Conservation (phyloP, 2,113 vertebrate species). For the Semicossyphus pulcher region DNA sequence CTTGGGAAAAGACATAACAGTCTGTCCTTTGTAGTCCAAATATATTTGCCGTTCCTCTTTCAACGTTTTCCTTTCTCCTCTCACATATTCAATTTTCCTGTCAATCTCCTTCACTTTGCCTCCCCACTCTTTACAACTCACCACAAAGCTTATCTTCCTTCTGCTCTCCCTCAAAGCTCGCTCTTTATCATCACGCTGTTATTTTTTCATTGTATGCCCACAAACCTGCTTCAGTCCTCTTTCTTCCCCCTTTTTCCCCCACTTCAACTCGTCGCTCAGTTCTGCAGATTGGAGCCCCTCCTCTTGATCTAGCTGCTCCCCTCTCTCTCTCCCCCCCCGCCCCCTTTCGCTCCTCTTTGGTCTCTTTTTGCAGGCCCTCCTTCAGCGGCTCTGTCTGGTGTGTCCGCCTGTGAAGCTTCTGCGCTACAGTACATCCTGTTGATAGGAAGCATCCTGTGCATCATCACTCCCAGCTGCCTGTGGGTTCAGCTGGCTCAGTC, state of each 20-base stretch:
- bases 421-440: conserved; percentile 78
- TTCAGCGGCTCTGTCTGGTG: conserved; percentile 68
- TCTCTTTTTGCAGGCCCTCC: conserved; percentile 59
- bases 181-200: not conserved
- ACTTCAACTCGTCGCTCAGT: conserved; percentile 28
- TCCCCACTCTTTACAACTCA: conserved; percentile 15
- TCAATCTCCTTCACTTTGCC: conserved; percentile 24
- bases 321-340: conserved; percentile 11
- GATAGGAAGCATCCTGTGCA: conserved; percentile 81
- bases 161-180: conserved; percentile 2
- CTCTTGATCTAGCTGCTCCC: conserved; percentile 47
- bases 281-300: conserved; percentile 36
- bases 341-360: conserved; percentile 22
- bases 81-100: conserved; percentile 27
- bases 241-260: conserved; percentile 9
- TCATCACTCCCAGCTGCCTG: conserved; percentile 81
- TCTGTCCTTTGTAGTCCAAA: conserved; percentile 35
- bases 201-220: not conserved
- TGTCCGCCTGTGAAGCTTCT: conserved; percentile 76
- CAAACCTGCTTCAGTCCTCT: conserved; percentile 17
- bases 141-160: conserved; percentile 20
- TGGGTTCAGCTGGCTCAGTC: conserved; percentile 80
- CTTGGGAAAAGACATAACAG: not conserved
- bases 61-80: conserved; percentile 12
- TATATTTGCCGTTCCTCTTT: not conserved